Evolutionary conservation across 2,888 invertebrate species (phyloP), one percentile per base, ranked within the genome.

Genomic region (Metellina segmentata): DNA sequence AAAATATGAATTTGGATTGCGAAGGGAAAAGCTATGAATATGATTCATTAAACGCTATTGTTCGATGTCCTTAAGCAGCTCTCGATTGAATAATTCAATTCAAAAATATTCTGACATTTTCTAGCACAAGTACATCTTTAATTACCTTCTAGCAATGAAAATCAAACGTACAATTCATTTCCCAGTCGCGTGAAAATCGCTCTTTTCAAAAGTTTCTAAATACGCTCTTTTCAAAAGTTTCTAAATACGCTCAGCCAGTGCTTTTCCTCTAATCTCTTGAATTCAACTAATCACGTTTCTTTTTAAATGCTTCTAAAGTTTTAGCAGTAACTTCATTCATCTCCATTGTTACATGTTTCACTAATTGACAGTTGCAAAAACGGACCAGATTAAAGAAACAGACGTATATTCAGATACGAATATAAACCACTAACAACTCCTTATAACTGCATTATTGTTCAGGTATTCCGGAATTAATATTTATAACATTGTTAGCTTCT

Each of bases 391-490:
- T 7, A 61, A 61, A 61, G 61, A 61, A 61, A 61, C 61, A 61
- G 11, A 61, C 2, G 6, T 6, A 61, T 11, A 11, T 61, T 61
- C 9, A 61, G 61, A 61, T 9, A 16, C 13, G 61, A 11, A 61
- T 61, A 61, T 61, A 61, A 61, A 61, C 61, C 61, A 61, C 61
- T 16, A 16, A 5, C 61, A 16, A 5, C 61, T 16, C 8, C 11
- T 61, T 61, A 61, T 61, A 61, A 61, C 61, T 61, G 9, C 11
- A 61, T 61, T 61, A 61, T 16, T 6, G 11, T 9, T 6, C 74
- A 74, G 74, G 74, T 74, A 74, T 34, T 19, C 11, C 9, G 61
- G 78, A 86, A 77, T 86, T 86, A 86, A 86, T 86, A 86, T 86
- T 86, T 86, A 86, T 86, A 86, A 74, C 70, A 48, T 70, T 78